A percentile compares a stretch with the other conserved stretches of the same genome.
phyloP scores from a whole-genome alignment of 2,888 invertebrate species.

The Sialis fuliginosa region DNA sequence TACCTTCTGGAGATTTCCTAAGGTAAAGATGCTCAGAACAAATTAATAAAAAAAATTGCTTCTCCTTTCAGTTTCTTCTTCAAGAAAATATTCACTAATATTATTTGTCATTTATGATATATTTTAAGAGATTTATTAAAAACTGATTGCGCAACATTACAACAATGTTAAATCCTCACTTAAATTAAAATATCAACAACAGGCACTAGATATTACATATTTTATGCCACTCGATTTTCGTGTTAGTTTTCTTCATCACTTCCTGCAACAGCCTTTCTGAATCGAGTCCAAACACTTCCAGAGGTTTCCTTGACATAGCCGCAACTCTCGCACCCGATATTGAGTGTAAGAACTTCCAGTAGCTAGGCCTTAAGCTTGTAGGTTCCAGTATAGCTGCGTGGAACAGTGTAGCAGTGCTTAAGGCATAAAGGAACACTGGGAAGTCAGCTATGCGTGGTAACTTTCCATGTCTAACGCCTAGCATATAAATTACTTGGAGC shows the following conservation, averaged over 20 bases:
- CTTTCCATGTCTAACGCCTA: slow-evolving; percentile 44
- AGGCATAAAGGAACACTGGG: slow-evolving; percentile 50
- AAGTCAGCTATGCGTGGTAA: slow-evolving; percentile 53
- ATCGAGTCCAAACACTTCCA: slow-evolving; percentile 41
- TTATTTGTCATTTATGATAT: too few relatives aligned
- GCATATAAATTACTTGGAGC: slow-evolving; percentile 56
- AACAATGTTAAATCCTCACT: too few relatives aligned
- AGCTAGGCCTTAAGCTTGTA: slow-evolving; percentile 58
- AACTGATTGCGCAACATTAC: too few relatives aligned
- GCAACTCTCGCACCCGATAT: slow-evolving; percentile 55
- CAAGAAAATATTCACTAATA: too few relatives aligned
- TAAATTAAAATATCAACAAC: too few relatives aligned
- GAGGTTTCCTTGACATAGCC: slow-evolving; percentile 34
- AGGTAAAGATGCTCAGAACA: too few relatives aligned
- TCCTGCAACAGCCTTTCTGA: slow-evolving; percentile 29
- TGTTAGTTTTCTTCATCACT: slow-evolving; percentile 27
- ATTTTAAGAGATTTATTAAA: too few relatives aligned
- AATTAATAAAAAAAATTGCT: too few relatives aligned
- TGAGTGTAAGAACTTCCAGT: slow-evolving; percentile 61
- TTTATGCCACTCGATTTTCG: slow-evolving; percentile 9
- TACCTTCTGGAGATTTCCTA: too few relatives aligned
- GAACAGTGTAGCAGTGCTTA: slow-evolving; percentile 60
- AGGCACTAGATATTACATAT: too few relatives aligned
- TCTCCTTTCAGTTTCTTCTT: too few relatives aligned
- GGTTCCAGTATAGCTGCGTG: slow-evolving; percentile 67